These are phyloP conservation scores for Mormyrus proboscirostris DNA, from an alignment of 2,797 vertebrate species.

Conservation along the genomic window DNA sequence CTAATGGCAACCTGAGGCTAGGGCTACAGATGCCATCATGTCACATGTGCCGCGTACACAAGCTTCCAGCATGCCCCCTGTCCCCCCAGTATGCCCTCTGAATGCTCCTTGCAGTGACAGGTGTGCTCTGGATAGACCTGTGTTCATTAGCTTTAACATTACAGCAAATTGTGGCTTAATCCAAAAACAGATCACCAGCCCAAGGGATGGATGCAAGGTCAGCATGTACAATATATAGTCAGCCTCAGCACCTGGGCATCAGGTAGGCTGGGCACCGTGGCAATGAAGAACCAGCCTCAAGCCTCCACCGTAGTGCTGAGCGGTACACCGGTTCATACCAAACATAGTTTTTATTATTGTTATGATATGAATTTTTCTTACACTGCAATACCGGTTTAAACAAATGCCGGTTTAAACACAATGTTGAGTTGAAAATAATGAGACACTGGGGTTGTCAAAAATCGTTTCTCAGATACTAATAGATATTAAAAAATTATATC, in stretches of 20 bases:
- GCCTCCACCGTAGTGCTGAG: too few species aligned
- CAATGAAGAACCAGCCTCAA: not conserved
- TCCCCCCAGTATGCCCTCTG: too few species aligned
- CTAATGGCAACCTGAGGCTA: not conserved
- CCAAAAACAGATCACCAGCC: not conserved
- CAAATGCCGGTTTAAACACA: too few species aligned
- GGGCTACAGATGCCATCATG: not conserved
- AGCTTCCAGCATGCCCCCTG: not conserved
- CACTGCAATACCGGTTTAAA: too few species aligned
- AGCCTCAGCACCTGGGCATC: not conserved
- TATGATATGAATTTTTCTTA: too few species aligned
- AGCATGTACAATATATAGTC: not conserved
- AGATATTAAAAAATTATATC: too few species aligned
- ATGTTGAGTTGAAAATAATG: too few species aligned
- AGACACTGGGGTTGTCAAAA: too few species aligned
- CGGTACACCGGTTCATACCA: too few species aligned
- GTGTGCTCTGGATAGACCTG: not conserved
- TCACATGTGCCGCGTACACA: not conserved
- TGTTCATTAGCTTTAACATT: not conserved
- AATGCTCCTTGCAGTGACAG: not conserved
- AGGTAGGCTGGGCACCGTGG: too few species aligned
- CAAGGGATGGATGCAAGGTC: not conserved
- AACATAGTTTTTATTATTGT: too few species aligned
- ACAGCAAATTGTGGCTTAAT: not conserved
- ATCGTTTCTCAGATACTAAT: too few species aligned